Evolutionary conservation across 1,140 invertebrate species (phyloP).

Genomic region (Parasteatoda tepidariorum): DNA sequence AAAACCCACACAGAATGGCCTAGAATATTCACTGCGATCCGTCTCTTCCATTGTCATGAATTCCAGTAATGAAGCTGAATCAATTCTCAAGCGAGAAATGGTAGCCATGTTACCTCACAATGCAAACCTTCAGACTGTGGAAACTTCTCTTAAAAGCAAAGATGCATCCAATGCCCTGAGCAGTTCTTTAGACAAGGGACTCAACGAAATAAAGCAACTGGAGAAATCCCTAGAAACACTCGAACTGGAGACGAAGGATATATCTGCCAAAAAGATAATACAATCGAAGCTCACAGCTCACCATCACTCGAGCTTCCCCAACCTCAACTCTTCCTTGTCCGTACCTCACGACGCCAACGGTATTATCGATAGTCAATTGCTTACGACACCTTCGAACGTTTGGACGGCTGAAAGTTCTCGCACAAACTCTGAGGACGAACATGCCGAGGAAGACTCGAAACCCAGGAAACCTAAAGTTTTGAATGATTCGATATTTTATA

Average conservation of each 20-base stretch:
- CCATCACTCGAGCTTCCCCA: constrained; percentile 53
- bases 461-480: not conserved
- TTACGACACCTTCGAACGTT: not conserved
- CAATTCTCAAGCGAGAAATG: constrained; percentile 27
- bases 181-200: constrained; percentile 71
- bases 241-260: not conserved
- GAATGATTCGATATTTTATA: constrained; percentile 50
- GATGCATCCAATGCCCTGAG: constrained; percentile 63
- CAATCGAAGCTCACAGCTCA: not conserved
- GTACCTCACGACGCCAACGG: not conserved
- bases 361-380: not conserved
- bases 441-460: not conserved
- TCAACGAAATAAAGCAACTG: constrained; percentile 66
- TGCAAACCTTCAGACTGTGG: not conserved
- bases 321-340: not conserved
- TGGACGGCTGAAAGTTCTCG: constrained; percentile 13
- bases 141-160: not conserved
- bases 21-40: not conserved
- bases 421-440: constrained; percentile 38
- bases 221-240: not conserved
- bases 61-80: constrained; percentile 36
- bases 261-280: not conserved
- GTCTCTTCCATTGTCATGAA: not conserved
- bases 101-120: constrained; percentile 52
- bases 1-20: not conserved